phyloP scores from a whole-genome alignment of 2,797 vertebrate genomes.

The Anabacerthia variegaticeps region DNA sequence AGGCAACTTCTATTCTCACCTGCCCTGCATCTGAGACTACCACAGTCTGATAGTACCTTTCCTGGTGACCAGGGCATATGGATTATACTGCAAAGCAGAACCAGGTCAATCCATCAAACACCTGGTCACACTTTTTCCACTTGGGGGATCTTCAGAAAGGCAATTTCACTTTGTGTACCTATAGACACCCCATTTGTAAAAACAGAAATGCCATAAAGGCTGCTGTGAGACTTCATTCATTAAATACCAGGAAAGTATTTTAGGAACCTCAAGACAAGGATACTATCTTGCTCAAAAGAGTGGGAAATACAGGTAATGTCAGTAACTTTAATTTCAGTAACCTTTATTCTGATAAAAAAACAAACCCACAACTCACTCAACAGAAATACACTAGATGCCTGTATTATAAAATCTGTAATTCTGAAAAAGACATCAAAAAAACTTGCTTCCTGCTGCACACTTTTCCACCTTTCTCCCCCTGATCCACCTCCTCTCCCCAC shows the following conservation, averaged over 20 bases:
- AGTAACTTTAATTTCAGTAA: not conserved
- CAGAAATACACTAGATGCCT: not conserved
- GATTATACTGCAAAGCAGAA: not conserved
- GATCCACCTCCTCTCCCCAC: not conserved
- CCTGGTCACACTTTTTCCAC: not conserved
- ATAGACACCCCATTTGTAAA: not conserved
- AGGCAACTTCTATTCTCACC: not conserved
- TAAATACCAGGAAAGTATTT: not conserved
- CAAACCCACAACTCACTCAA: not conserved
- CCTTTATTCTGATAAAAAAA: not conserved
- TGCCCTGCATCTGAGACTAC: too few species aligned
- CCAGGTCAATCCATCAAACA: not conserved
- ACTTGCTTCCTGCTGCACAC: not conserved
- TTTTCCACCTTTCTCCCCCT: not conserved
- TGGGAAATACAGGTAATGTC: not conserved
- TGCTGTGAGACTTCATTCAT: not conserved
- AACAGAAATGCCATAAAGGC: not conserved
- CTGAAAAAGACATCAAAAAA: not conserved
- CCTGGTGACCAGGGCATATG: not conserved
- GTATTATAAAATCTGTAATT: not conserved
- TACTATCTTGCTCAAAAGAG: not conserved
- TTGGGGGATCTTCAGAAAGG: not conserved
- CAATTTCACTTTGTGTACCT: not conserved
- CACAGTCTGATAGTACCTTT: not conserved
- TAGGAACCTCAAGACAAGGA: not conserved